These are phyloP conservation scores for Rhea pennata DNA, from an alignment of 2,113 vertebrate species.

Conservation along the genomic window DNA sequence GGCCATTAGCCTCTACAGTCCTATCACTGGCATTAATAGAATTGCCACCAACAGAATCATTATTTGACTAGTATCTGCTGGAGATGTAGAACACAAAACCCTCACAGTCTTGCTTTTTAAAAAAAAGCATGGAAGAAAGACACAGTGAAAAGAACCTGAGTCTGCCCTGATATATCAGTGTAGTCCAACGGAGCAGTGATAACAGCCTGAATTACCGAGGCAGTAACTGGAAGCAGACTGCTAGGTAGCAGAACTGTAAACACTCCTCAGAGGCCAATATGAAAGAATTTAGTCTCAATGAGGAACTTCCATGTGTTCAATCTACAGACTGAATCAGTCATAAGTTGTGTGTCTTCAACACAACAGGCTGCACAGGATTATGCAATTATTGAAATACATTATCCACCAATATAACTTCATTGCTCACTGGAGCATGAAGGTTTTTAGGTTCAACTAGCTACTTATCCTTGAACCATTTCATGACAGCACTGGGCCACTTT, in stretches of 20 bases:
- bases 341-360: not conserved
- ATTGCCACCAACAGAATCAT: not conserved
- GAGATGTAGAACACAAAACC: not conserved
- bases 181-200: not conserved
- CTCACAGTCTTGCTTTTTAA: not conserved
- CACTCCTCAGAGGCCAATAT: not conserved
- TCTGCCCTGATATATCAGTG: rapidly evolving
- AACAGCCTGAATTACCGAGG: not conserved
- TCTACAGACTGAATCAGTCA: not conserved
- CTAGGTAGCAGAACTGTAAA: not conserved
- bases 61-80: not conserved
- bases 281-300: not conserved
- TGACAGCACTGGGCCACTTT: not conserved
- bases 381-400: not conserved
- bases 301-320: not conserved
- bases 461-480: not conserved
- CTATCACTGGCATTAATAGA: rapidly evolving
- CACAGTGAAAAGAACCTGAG: rapidly evolving
- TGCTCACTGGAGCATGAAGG: not conserved
- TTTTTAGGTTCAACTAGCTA: not conserved
- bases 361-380: not conserved
- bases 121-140: not conserved
- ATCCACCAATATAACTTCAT: not conserved
- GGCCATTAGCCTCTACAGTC: not conserved
- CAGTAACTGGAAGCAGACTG: not conserved